Percentiles rank a stretch among this genome's conserved stretches.
phyloP scores from a whole-genome alignment of 53 echinoderm and acorn worm genomes.

The Holothuria leucospilota region DNA sequence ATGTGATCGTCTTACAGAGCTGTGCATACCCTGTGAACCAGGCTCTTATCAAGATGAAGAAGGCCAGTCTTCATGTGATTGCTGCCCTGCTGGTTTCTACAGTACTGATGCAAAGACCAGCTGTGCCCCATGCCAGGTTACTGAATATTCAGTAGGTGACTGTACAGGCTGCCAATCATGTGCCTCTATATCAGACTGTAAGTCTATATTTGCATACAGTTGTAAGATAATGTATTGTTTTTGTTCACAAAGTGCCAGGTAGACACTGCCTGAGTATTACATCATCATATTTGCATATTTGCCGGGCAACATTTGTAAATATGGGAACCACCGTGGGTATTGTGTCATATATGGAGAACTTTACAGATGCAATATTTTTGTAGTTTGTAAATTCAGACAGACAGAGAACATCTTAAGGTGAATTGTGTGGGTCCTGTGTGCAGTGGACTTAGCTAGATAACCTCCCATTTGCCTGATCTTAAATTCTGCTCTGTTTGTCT shows the following conservation, averaged over 20 bases:
- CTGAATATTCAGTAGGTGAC: constrained; percentile 81
- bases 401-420: too few relatives aligned
- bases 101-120: constrained; percentile 88
- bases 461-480: too few relatives aligned
- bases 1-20: constrained; percentile 46
- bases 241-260: too few relatives aligned
- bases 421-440: too few relatives aligned
- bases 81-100: constrained; percentile 81
- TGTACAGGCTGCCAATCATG: constrained; percentile 80
- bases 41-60: constrained; percentile 81
- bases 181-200: constrained; percentile 67
- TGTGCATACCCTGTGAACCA: constrained; percentile 80
- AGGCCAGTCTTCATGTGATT: constrained; percentile 74
- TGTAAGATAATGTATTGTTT: background rate
- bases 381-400: too few relatives aligned
- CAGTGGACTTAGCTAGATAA: too few relatives aligned
- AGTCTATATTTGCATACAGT: constrained; percentile 25
- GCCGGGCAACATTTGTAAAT: too few relatives aligned
- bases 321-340: background rate
- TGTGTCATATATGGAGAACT: too few relatives aligned
- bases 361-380: too few relatives aligned
- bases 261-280: too few relatives aligned
- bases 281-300: too few relatives aligned
- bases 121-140: constrained; percentile 76
- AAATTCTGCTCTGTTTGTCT: too few relatives aligned